Base-by-base conservation (phyloP, 2,797 vertebrate species). In the Sphaeramia orbicularis region DNA sequence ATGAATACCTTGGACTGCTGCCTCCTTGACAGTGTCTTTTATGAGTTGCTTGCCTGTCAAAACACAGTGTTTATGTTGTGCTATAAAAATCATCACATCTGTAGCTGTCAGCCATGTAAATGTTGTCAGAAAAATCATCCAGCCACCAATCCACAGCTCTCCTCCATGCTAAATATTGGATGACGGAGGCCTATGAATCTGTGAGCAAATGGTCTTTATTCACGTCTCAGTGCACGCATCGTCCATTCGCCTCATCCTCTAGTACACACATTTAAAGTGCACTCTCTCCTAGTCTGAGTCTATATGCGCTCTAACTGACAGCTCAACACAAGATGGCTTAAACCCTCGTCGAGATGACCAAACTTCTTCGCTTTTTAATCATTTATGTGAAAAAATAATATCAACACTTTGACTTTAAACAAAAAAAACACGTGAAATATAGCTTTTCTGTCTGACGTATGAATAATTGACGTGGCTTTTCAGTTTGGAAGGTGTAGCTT, bases 201-300 rank as follows among this genome's bases (percentile, higher is more conserved):
- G 85, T 71, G 78, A 90, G 89, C 91, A 93, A 93, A 94, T 92
- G 91, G 85, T 89, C 86, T 89, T 93, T 91, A 92, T 88, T 88
- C 84, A 91, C 87, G 76, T 89, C 75, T 93, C 88, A 89, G 80
- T 86, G 89, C 84, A 56, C 48, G 53, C 83, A 77, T 81, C 38
- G 80, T 83, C 85, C 83, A 75, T 73, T 84, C 76, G 53, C 76
- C 67, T 78, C 55, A 76, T 73, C 65, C 61, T 82, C 71, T 51
- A 15, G 45, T 73, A 80, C 78, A 82, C 78, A 62, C 74, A 51
- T 81, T 87, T 79, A 78, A 83, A 84, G 85, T 89, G 86, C 83
- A 87, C 79, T 84, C 72, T 75, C 54, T 79, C 59, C 44, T 27
- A 32, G 57, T 72, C 68, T 71, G 8, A 32, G 54, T 59, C 54